Evolutionary conservation across 2,113 vertebrate species (phyloP), one percentile per base, ranked within the genome.

Genomic region (Eubucco bourcierii): DNA sequence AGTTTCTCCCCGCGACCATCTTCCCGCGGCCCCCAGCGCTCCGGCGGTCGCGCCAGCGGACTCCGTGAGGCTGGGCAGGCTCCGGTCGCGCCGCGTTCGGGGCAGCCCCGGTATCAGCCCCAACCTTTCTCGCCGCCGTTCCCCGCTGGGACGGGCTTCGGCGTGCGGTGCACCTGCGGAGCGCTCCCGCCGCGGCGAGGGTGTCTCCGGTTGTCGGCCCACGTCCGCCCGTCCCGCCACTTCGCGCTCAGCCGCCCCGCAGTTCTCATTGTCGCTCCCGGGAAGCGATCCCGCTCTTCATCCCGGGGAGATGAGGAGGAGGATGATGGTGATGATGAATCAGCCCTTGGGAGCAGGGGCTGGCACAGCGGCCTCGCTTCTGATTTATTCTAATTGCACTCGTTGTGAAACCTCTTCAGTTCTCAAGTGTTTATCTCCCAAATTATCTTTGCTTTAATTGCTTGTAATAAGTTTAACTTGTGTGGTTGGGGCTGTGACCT

Each of bases 391-490:
- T 87, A 52, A 86, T 84, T 44, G 56, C 34, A 4, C 61, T 13
- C 58, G 55, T 83, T 93, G 91, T 82, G 95, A 90, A 96, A 95
- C 61, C 84, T 86, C 92, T 95, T 65, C 66, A 24, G 39, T 58
- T 81, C 90, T 91, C 80, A 15, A 91, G 90, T 90, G 89, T 88
- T 94, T 93, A 90, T 95, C 94, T 93, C 61, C 56, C 74, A 56
- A 86, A 94, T 87, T 95, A 82, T 93, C 92, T 93, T 24, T 24
- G 25, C 61, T 94, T 93, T 93, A 85, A 94, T 93, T 93, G 78
- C 44, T n/a, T 46, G 80, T 71, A 91, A 59, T 84, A 56, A 78
- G 86, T 90, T 88, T 80, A 83, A 37, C 66, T 80, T 50, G 53
- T 72, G 88, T 44, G 94, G 91, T 87, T 92, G 89, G 68, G 68